Evolutionary conservation across 1,140 invertebrate genomes (phyloP).

Genomic region (Metopolophium dirhodum): DNA sequence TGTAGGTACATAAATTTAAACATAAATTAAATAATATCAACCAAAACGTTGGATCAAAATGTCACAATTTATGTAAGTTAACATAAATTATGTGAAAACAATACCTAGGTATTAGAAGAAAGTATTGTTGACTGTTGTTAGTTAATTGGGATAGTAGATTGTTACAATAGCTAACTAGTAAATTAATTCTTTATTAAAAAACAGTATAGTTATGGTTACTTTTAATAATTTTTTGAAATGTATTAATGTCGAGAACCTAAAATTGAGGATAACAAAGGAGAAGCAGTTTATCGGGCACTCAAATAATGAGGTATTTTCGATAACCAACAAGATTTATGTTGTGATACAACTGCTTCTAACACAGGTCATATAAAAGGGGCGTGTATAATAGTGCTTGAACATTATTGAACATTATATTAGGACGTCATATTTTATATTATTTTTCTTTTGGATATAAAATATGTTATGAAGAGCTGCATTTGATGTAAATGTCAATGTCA

Average conservation of each 20-base stretch:
- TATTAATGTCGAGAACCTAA: background rate
- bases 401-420: background rate
- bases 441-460: background rate
- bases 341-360: background rate
- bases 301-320: conserved; percentile 13
- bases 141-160: too few relatives aligned
- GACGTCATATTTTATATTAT: background rate
- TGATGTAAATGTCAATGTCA: background rate
- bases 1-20: background rate
- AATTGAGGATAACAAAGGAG: background rate
- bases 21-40: background rate
- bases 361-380: background rate
- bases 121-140: too few relatives aligned
- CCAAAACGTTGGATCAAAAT: background rate
- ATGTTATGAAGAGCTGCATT: background rate
- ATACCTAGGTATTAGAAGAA: background rate
- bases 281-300: background rate
- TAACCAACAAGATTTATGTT: conserved; percentile 3
- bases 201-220: background rate
- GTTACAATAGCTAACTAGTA: background rate
- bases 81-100: background rate
- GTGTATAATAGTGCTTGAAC: background rate
- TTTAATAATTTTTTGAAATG: background rate
- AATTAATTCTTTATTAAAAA: background rate
- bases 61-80: background rate